A percentile compares a stretch with the other conserved stretches of the same genome.
These are phyloP conservation scores for Ophioninae sp. DNA, from an alignment of 2,888 invertebrate genomes.

Conservation along the genomic window DNA sequence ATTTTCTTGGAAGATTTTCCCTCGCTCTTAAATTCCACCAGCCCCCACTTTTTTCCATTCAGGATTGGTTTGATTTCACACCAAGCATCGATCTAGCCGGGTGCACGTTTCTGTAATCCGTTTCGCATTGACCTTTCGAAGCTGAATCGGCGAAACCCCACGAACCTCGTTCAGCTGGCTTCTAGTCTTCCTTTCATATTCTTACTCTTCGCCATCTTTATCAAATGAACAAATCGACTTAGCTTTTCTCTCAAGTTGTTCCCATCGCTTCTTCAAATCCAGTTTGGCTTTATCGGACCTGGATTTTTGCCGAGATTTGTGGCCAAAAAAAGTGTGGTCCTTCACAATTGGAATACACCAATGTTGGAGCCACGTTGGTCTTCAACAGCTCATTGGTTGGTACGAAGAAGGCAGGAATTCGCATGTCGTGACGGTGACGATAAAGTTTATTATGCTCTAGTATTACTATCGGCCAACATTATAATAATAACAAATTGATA, in stretches of 20 bases:
- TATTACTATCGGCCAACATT: no score
- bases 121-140: neutral
- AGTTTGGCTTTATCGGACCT: neutral
- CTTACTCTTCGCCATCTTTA: neutral
- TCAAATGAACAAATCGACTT: no score
- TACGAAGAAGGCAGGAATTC: neutral
- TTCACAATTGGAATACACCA: neutral
- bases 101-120: neutral
- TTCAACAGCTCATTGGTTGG: neutral
- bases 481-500: no score
- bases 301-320: neutral
- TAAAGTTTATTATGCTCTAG: no score
- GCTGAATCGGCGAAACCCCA: neutral
- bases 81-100: neutral
- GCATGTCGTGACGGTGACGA: neutral
- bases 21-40: neutral
- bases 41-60: neutral
- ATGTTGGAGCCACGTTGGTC: neutral
- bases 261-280: neutral
- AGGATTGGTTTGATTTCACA: neutral
- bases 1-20: conserved; percentile 35
- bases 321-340: neutral
- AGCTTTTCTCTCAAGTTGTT: neutral
- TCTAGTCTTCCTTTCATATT: neutral
- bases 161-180: neutral